Base-by-base conservation (phyloP, 30 jellyfish, hydroid and myxozoan genomes). In the Clytia hemisphaerica region DNA sequence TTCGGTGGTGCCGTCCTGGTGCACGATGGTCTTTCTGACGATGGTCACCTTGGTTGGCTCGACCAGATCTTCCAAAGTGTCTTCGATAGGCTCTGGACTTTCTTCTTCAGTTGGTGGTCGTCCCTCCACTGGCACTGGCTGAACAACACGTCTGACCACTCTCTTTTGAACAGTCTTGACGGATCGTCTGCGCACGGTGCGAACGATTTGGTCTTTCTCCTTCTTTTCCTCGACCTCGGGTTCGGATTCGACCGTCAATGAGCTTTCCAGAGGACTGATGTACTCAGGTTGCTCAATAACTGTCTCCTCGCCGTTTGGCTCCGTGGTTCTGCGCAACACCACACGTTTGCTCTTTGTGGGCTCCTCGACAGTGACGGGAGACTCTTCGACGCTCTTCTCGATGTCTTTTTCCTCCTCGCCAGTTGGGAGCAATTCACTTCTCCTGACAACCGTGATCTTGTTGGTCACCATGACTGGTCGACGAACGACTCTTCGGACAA, bases 261-360 rank as follows among this genome's bases (percentile, higher is more conserved):
- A 67, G 25, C 70, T 57, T 25, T 73, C 82, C 64, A 81, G 63
- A 4, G 94, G 94, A 22, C 74, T 67, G 46, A 67, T 31, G 54
- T 85, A 77, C 25, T 77, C 83, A 19, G 95, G 93, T 72, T 77
- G 91, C 47, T 77, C 93, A 10, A 85, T 77, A 24, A 61, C 85
- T 1, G n/a, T 57, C 58, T 58, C 78, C 22, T 62, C 58, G 16
- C 93, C 95, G 53, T 71, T 46, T 31, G 95, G 83, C 45, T 25
- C 45, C 54, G 26, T 70, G 45, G 75, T 58, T 45, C 54, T 82
- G 25, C 75, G 49, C 71, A 67, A 79, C 73, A 70, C 92, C 30
- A 77, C 79, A 71, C 69, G 60, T 76, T 73, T 72, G 44, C 19
- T 7, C 47, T 42, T 67, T n/a, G 28, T 67, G 7, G 79, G 79